These are phyloP conservation scores for Columba livia DNA, from an alignment of 2,113 vertebrate species.

Conservation along the genomic window DNA sequence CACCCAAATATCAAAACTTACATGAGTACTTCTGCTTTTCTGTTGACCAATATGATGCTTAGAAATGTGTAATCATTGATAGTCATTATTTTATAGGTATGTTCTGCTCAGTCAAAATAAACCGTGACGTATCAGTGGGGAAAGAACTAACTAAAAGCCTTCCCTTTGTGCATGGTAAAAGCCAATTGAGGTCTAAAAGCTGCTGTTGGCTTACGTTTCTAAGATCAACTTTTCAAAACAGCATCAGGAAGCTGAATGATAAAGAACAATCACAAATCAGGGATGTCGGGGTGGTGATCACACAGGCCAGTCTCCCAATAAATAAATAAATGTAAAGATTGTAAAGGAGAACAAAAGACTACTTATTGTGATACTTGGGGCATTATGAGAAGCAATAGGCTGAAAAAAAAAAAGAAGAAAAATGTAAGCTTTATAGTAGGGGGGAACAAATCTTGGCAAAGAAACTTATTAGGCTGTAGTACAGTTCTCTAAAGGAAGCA, in stretches of 20 bases:
- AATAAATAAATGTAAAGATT: neutral
- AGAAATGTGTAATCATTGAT: neutral
- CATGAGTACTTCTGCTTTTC: neutral
- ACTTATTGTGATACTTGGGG: neutral
- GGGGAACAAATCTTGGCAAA: rapidly evolving
- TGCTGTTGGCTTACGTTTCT: neutral
- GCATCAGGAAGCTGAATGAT: neutral
- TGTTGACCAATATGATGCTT: neutral
- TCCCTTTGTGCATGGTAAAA: neutral
- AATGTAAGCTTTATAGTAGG: neutral
- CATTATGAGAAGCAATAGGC: neutral
- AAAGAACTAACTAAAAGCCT: neutral
- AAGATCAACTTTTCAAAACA: neutral
- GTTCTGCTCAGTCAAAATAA: neutral
- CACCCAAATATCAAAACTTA: neutral
- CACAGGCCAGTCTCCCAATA: neutral
- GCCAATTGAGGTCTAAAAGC: neutral
- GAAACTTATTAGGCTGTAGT: neutral
- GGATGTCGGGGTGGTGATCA: neutral
- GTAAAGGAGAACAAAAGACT: neutral
- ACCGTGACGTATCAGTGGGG: rapidly evolving
- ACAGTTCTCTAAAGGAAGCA: neutral
- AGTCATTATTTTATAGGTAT: neutral
- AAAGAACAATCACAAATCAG: neutral
- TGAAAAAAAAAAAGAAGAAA: neutral